Conservation (phyloP, 2,888 invertebrate genomes). For the Mythimna vitellina region DNA sequence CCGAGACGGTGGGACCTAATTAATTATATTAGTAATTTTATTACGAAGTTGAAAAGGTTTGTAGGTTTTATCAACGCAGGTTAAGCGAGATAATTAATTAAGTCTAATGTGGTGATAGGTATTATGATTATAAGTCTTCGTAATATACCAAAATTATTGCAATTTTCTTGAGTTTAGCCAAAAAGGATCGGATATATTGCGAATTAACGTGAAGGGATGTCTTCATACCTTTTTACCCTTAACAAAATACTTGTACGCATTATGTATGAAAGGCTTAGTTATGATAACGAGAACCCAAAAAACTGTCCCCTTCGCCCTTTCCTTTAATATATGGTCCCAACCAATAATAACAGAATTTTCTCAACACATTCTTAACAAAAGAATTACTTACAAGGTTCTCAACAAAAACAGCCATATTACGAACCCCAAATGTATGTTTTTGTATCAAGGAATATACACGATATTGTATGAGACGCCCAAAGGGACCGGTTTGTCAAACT, state of each 20-base stretch:
- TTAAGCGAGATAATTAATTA: not conserved
- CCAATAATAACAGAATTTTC: constrained; percentile 21
- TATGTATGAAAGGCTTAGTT: constrained; percentile 33
- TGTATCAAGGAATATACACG: constrained; percentile 21
- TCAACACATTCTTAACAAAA: constrained; percentile 22
- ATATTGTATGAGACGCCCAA: constrained; percentile 15
- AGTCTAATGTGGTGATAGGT: not conserved
- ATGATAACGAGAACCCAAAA: constrained; percentile 19
- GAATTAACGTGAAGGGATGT: constrained; percentile 18
- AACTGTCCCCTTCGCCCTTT: constrained; percentile 1
- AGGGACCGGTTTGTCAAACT: constrained; percentile 45
- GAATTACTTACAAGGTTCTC: constrained; percentile 20
- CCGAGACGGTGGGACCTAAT: constrained; percentile 29
- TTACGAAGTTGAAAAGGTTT: constrained; percentile 8
- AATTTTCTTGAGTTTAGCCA: not conserved
- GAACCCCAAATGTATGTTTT: constrained; percentile 21
- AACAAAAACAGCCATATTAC: constrained; percentile 16
- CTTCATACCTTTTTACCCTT: not conserved
- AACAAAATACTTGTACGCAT: constrained; percentile 6
- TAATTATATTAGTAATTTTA: constrained; percentile 34
- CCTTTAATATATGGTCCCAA: constrained; percentile 11
- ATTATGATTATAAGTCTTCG: not conserved
- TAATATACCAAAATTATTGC: not conserved
- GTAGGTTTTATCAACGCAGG: not conserved
- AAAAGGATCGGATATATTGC: not conserved